Evolutionary conservation across 2,888 invertebrate genomes (phyloP), one percentile per base, ranked within the genome.

Genomic region (Cantharis nigra): DNA sequence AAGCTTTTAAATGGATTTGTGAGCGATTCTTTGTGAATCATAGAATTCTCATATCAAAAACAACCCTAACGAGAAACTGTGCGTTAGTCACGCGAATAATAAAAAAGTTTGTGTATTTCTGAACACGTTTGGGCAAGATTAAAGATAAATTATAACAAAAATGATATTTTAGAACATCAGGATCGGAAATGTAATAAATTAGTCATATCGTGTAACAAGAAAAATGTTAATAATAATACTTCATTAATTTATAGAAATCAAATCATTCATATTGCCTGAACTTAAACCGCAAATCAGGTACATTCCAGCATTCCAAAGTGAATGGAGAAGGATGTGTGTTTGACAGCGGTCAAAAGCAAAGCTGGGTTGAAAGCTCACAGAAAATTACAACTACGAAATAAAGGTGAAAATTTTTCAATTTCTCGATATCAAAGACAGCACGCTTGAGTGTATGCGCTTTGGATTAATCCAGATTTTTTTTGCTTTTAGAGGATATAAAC

Each of bases 221-320:
- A 49, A 49, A 49, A 49, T 49, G 49, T 49, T 67, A 67, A 67
- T 67, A 65, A 65, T 65, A 67, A 67, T 23, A 67, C 16, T 67
- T 67, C 30, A 64, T 63, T 72, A 72, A 72, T 72, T 30, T 67
- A 74, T 74, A 71, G 64, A 74, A 63, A 77, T 69, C 20, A 49
- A 69, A 74, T 67, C 30, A 62, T 76, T 73, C 18, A 74, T 69
- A 70, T 28, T 16, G 71, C 64, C 69, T 70, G 63, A 64, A 72
- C 75, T 63, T 65, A 67, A 75, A 75, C 78, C 75, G 69, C 78
- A 78, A 78, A 78, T 78, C 78, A 75, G 78, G 75, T 75, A 78
- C 78, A 78, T 78, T 78, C 78, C 78, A 75, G 67, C 78, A 78
- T 78, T 78, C 78, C 78, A 72, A 75, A 75, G 69, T 78, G 78